These are phyloP conservation scores for Ibycter americanus DNA, from an alignment of 2,797 vertebrate species.

Conservation along the genomic window DNA sequence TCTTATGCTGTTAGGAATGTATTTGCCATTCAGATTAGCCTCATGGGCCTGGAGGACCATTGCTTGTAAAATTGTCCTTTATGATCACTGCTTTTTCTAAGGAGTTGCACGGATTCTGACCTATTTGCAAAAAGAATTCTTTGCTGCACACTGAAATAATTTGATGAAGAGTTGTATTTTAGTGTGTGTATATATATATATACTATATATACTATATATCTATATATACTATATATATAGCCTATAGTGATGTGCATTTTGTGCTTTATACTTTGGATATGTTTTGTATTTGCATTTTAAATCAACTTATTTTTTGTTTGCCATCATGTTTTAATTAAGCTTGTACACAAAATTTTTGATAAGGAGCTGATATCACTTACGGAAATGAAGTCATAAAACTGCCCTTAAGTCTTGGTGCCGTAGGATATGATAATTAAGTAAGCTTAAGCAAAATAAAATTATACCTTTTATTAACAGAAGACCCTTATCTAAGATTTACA, in stretches of 20 bases:
- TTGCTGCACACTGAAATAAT: not conserved
- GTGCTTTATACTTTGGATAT: not conserved
- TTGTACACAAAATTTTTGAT: not conserved
- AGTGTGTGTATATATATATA: too few species aligned
- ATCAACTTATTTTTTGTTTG: not conserved
- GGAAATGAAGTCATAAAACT: conserved; percentile 1
- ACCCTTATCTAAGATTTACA: not conserved
- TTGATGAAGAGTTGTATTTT: not conserved
- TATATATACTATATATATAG: too few species aligned
- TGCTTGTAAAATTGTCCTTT: not conserved
- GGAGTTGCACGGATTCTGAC: not conserved
- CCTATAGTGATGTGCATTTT: not conserved
- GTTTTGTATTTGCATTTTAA: conserved; percentile 18
- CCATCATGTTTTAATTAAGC: conserved; percentile 5
- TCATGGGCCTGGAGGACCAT: not conserved
- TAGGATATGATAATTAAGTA: not conserved
- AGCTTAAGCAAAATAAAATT: not conserved
- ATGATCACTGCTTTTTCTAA: not conserved
- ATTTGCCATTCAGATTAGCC: not conserved
- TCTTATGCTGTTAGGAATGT: not conserved
- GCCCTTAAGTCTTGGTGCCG: not conserved
- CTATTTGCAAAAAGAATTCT: not conserved
- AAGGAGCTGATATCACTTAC: not conserved
- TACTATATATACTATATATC: too few species aligned
- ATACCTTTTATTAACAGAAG: not conserved